Percentiles rank a stretch among this genome's conserved stretches.
Evolutionary conservation across 2,888 invertebrate genomes (phyloP).

Genomic region (Synergus laeviventris): DNA sequence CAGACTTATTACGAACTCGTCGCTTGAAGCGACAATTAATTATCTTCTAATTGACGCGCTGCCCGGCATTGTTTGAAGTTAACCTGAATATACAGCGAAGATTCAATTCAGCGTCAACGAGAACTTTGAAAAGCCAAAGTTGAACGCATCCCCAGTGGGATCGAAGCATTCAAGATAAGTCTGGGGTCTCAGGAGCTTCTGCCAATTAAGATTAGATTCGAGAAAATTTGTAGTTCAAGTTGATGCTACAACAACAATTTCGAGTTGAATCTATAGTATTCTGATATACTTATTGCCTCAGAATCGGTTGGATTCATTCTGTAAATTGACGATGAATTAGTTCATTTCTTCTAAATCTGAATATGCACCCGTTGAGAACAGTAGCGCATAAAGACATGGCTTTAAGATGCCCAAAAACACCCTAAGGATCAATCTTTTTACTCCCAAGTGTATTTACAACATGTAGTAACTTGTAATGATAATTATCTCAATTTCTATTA

Average conservation of each 20-base stretch:
- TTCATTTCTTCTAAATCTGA: slow-evolving; percentile 46
- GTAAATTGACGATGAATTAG: slow-evolving; percentile 73
- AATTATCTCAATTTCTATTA: too few relatives aligned
- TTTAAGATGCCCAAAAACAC: too few relatives aligned
- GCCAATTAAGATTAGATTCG: slow-evolving; percentile 56
- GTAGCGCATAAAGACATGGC: slow-evolving; percentile 40
- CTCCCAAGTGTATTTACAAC: too few relatives aligned
- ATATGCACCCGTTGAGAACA: slow-evolving; percentile 44
- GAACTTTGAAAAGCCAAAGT: slow-evolving; percentile 37
- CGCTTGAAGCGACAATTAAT: slow-evolving; percentile 36
- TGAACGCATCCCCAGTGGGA: slow-evolving; percentile 29
- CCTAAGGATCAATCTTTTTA: too few relatives aligned
- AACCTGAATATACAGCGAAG: slow-evolving; percentile 21
- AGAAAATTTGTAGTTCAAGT: slow-evolving; percentile 52
- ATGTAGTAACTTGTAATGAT: too few relatives aligned
- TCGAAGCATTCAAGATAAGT: slow-evolving; percentile 51
- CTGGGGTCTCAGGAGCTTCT: slow-evolving; percentile 53
- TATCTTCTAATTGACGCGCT: slow-evolving; percentile 37
- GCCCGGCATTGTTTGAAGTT: slow-evolving; percentile 27
- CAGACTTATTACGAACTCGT: slow-evolving; percentile 11
- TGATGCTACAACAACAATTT: slow-evolving; percentile 51
- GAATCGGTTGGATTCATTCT: slow-evolving; percentile 59
- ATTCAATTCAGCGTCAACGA: slow-evolving; percentile 31
- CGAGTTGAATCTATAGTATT: slow-evolving; percentile 41
- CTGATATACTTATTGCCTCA: background rate